Evolutionary conservation across 2,888 invertebrate genomes (phyloP).

Genomic region (Thera britannica): DNA sequence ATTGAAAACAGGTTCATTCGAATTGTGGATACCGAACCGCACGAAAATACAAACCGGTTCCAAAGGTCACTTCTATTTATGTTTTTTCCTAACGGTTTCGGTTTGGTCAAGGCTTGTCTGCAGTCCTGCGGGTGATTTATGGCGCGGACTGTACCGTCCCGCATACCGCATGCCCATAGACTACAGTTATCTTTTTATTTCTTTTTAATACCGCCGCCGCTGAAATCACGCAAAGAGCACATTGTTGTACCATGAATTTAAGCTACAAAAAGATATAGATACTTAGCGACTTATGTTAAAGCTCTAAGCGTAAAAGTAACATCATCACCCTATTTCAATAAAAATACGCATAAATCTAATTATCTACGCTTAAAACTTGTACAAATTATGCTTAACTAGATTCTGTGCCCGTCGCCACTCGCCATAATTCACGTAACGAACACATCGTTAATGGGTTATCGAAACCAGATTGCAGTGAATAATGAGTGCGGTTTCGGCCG

Average conservation of each 20-base stretch:
- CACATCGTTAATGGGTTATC: constrained; percentile 55
- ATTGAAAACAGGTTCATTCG: constrained; percentile 22
- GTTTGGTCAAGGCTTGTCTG: constrained; percentile 34
- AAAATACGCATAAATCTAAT: constrained; percentile 51
- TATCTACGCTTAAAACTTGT: constrained; percentile 49
- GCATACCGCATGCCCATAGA: constrained; percentile 42
- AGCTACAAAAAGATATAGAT: neutral
- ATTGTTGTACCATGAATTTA: constrained; percentile 12
- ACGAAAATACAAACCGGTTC: constrained; percentile 21
- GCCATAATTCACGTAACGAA: constrained; percentile 49
- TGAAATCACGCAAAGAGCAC: constrained; percentile 3
- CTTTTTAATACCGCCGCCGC: constrained; percentile 7
- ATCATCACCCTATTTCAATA: constrained; percentile 38
- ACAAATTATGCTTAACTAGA: constrained; percentile 57
- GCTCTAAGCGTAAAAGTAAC: constrained; percentile 9
- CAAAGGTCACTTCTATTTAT: constrained; percentile 32
- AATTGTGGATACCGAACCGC: constrained; percentile 17
- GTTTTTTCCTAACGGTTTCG: constrained; percentile 37
- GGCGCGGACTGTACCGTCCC: constrained; percentile 28
- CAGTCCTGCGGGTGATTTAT: constrained; percentile 44
- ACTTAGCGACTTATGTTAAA: neutral
- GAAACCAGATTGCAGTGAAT: constrained; percentile 49
- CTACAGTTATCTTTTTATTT: constrained; percentile 25
- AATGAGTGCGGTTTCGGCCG: constrained; percentile 31
- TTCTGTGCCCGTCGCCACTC: constrained; percentile 38